A percentile compares a stretch with the other conserved stretches of the same genome.
Conservation (phyloP, 2,888 invertebrate genomes). For the Crematogaster levior region DNA sequence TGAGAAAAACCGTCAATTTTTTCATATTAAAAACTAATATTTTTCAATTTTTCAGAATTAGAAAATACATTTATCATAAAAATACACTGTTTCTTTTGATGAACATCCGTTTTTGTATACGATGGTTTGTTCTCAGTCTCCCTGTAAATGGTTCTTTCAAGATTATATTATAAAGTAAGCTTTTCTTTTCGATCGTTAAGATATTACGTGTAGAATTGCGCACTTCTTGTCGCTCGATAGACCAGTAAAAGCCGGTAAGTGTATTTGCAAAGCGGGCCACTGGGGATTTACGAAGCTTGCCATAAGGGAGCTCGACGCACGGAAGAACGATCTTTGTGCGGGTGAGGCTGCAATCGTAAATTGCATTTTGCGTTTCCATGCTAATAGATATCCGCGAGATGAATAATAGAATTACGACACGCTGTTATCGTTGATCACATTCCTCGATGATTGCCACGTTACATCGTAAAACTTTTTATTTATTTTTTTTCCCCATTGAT, state of each 20-base stretch:
- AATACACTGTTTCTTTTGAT: not conserved
- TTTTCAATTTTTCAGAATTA: not conserved
- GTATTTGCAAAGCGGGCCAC: slow-evolving; percentile 60
- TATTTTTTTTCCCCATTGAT: not conserved
- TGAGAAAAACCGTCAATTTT: not conserved
- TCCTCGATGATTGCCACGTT: not conserved
- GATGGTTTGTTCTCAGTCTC: not conserved
- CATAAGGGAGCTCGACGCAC: slow-evolving; percentile 47
- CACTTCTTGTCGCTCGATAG: slow-evolving; percentile 58
- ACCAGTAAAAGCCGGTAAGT: slow-evolving; percentile 66
- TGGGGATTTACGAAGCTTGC: slow-evolving; percentile 16
- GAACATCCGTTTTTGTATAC: not conserved
- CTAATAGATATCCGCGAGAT: slow-evolving; percentile 60
- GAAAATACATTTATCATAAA: not conserved
- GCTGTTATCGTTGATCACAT: not conserved
- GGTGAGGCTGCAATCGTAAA: slow-evolving; percentile 48
- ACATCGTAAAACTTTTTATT: not conserved
- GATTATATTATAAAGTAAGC: slow-evolving; percentile 12
- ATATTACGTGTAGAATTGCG: slow-evolving; percentile 45
- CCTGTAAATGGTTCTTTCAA: not conserved
- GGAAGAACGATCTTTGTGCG: slow-evolving; percentile 43
- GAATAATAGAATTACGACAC: slow-evolving; percentile 43
- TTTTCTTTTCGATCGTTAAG: slow-evolving; percentile 34
- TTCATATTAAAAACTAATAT: not conserved
- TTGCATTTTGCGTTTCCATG: slow-evolving; percentile 52